Evolutionary conservation across 1,140 invertebrate species (phyloP), one percentile per base, ranked within the genome.

Genomic region (Aradophagus sp.): DNA sequence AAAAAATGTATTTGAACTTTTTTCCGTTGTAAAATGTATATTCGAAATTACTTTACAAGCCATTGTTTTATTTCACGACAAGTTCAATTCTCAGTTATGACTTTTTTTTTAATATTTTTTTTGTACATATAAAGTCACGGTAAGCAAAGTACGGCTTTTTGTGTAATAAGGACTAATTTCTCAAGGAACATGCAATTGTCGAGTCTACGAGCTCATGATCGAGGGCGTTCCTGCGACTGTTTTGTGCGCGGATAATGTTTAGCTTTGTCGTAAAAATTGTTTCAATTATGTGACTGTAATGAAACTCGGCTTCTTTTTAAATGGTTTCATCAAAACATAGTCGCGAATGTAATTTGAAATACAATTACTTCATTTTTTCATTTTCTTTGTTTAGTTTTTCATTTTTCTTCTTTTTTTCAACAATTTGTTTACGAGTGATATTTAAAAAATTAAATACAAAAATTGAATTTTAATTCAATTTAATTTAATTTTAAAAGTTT

Each of bases 121-220:
- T 6, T 10, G 27, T 29, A 29, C 27, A 29, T n/a, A n/a, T n/a
- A n/a, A n/a, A n/a, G n/a, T n/a, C n/a, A n/a, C n/a, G n/a, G n/a
- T n/a, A 23, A 23, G 20, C 20, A 41, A 4, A 11, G 23, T 1
- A 14, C 12, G 10, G 20, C 8, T 34, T 50, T 44, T 38, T 14
- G 11, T 26, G 35, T 66, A 66, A 66, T 56, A 44, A 48, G 34
- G 34, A 35, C 27, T 48, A 34, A 56, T 41, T 56, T 66, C 62
- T 56, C 50, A 48, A 7, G 29, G 12, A 66, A 66, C 34, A 14
- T 66, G 35, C 35, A 55, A 66, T 66, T 66, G 42, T 66, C 62
- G 42, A 66, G 17, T 66, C 32, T 2, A 14, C 47, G 31, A 12
- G 23, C 12, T 19, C 15, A 31, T 56, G 56, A 66, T 66, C 50